phyloP scores from a whole-genome alignment of 2,113 vertebrate species.

The Labeo catla region DNA sequence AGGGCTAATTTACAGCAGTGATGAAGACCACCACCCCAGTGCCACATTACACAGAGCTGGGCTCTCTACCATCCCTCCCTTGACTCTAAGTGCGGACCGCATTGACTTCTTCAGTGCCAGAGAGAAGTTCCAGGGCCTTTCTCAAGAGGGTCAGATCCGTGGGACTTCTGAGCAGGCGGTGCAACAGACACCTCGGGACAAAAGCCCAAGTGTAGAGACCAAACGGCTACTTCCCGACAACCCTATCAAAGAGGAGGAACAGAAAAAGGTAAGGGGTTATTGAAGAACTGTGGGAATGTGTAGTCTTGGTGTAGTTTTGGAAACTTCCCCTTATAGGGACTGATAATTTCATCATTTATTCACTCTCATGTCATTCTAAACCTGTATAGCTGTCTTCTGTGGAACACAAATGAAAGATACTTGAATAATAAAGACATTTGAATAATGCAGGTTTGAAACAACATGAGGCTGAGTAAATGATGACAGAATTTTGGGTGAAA shows the following conservation, averaged over 20 bases:
- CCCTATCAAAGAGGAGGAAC: constrained; percentile 58
- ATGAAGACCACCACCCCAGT: constrained; percentile 63
- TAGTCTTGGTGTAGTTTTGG: not conserved
- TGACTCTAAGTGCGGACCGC: constrained; percentile 84
- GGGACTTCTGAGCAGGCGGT: constrained; percentile 70
- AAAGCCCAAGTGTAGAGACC: constrained; percentile 64
- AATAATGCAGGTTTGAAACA: not conserved
- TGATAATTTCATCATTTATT: not conserved
- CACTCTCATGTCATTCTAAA: not conserved
- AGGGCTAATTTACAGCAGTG: constrained; percentile 51
- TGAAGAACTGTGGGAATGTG: not conserved
- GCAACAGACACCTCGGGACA: constrained; percentile 57
- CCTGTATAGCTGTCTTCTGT: not conserved
- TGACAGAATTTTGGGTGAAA: not conserved
- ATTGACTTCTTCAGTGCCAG: constrained; percentile 95
- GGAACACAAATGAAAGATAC: not conserved
- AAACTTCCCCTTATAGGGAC: not conserved
- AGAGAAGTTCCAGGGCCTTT: constrained; percentile 92
- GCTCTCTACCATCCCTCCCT: constrained; percentile 66
- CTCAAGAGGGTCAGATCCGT: constrained; percentile 80
- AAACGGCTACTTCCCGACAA: constrained; percentile 58
- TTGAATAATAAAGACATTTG: not conserved
- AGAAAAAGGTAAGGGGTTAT: constrained; percentile 63
- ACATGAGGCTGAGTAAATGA: not conserved
- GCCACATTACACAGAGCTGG: constrained; percentile 65